phyloP scores from a whole-genome alignment of 2,797 vertebrate species.

The Xiphophorus birchmanni region DNA sequence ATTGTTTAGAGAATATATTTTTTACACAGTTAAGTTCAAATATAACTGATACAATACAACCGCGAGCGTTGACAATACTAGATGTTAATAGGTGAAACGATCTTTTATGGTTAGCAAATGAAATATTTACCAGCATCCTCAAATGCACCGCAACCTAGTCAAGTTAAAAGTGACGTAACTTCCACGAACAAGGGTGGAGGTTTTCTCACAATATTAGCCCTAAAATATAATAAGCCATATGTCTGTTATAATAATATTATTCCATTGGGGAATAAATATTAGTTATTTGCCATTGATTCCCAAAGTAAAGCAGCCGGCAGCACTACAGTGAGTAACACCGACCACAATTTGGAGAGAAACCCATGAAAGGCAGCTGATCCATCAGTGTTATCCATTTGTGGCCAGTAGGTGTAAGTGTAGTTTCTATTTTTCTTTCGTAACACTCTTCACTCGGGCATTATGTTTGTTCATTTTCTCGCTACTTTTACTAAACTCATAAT shows the following conservation, averaged over 20 bases:
- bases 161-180: conserved; percentile 54
- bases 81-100: background rate
- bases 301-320: background rate
- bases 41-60: background rate
- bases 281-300: background rate
- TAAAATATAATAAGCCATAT: background rate
- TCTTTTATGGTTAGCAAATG: background rate
- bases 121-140: background rate
- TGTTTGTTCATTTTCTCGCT: background rate
- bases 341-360: background rate
- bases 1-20: background rate
- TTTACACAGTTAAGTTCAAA: background rate
- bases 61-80: background rate
- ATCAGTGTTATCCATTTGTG: conserved; percentile 23
- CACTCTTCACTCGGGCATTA: background rate
- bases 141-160: conserved; percentile 35
- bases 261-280: background rate
- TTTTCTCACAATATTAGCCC: background rate
- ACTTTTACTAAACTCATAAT: background rate
- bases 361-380: background rate
- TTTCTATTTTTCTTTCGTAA: conserved; percentile 20
- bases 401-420: conserved; percentile 69
- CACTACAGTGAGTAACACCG: background rate
- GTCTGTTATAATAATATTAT: background rate
- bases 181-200: conserved; percentile 38